Percentiles rank a stretch among this genome's conserved stretches.
Conservation (phyloP, 2,113 vertebrate species). For the Capra hircus region DNA sequence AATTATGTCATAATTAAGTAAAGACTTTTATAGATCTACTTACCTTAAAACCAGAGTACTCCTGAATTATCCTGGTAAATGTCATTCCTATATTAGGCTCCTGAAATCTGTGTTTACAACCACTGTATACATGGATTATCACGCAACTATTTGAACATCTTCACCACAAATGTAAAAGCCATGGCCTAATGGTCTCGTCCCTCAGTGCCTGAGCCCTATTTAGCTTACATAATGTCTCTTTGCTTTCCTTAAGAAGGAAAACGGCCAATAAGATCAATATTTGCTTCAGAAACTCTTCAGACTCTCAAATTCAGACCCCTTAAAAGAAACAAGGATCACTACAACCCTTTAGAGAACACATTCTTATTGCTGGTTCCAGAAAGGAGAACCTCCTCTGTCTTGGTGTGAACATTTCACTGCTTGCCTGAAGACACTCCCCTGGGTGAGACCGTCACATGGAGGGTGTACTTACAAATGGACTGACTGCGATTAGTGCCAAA, state of each 20-base stretch:
- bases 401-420: not conserved
- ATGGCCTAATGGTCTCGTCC: not conserved
- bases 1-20: not conserved
- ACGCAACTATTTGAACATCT: not conserved
- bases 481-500: not conserved
- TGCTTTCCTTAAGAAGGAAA: not conserved
- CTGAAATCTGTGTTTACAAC: not conserved
- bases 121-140: not conserved
- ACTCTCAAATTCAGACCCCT: not conserved
- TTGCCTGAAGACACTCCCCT: not conserved
- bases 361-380: not conserved
- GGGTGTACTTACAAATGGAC: not conserved
- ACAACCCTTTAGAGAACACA: not conserved
- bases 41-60: not conserved
- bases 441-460: not conserved
- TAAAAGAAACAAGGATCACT: not conserved
- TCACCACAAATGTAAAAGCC: not conserved
- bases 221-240: not conserved
- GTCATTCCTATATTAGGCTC: not conserved
- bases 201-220: not conserved
- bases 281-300: not conserved
- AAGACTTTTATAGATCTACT: not conserved
- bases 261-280: not conserved
- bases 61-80: not conserved
- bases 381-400: not conserved